A percentile compares a stretch with the other conserved stretches of the same genome.
These are phyloP conservation scores for Pammene aurita DNA, from an alignment of 2,888 invertebrate species.

Conservation along the genomic window DNA sequence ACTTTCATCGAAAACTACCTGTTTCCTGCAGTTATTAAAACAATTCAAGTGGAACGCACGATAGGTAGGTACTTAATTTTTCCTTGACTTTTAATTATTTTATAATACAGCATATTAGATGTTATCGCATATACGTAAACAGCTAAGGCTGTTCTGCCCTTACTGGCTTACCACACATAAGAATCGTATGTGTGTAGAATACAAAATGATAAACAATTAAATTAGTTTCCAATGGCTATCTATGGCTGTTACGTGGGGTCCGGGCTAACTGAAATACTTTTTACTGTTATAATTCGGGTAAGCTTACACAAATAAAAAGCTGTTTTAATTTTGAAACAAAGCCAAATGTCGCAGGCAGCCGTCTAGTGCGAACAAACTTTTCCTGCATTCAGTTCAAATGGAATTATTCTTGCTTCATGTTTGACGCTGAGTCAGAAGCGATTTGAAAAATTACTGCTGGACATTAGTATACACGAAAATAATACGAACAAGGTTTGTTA, in stretches of 20 bases:
- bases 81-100: not conserved
- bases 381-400: constrained; percentile 16
- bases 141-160: too few relatives aligned
- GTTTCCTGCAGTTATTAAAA: not conserved
- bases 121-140: too few relatives aligned
- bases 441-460: not conserved
- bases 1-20: not conserved
- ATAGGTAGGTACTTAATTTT: not conserved
- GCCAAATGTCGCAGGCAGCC: constrained; percentile 46
- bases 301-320: constrained; percentile 46
- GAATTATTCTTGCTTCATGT: constrained; percentile 11
- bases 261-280: not conserved
- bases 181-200: too few relatives aligned
- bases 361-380: constrained; percentile 24
- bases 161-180: too few relatives aligned
- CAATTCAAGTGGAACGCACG: not conserved
- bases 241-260: too few relatives aligned
- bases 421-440: not conserved
- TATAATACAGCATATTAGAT: not conserved
- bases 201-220: too few relatives aligned
- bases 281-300: not conserved
- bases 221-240: too few relatives aligned
- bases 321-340: constrained; percentile 49
- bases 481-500: too few relatives aligned
- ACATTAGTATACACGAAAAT: too few relatives aligned